Evolutionary conservation across 2,797 vertebrate species (phyloP), one percentile per base, ranked within the genome.

Genomic region (Amazonetta brasiliensis): DNA sequence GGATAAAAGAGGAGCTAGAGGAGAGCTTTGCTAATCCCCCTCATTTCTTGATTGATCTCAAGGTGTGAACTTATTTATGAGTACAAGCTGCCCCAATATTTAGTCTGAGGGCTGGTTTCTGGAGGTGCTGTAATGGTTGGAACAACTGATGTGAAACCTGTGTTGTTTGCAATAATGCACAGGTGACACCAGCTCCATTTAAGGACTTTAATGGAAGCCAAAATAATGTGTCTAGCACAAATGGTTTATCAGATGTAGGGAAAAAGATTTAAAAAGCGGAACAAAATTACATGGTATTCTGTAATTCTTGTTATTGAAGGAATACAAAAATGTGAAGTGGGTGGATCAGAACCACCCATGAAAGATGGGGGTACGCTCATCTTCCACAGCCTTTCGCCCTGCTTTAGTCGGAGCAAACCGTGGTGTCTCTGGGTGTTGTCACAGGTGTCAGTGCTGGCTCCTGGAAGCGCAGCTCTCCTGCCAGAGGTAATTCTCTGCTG

Each of bases 241-340:
- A 63, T 44, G 30, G 15, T 55, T 31, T 48, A 54, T 66, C 37
- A 10, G 7, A 23, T 28, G 25, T n/a, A 78, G 25, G 12, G 23
- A 79, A 86, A 91, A 92, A 46, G 33, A 39, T 77, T 66, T 64
- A 71, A 88, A 86, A 90, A 86, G 41, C 46, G 59, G 58, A 84
- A 64, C 9, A 73, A 76, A 90, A 76, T 71, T 31, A 39, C 44
- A 59, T 1, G 1, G 60, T 28, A 9, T 66, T 88, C 35, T 52
- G 17, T 31, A 59, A 20, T 84, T 83, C 8, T 63, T 76, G 28
- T 81, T 69, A 58, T 14, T 66, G 54, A 81, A 48, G 43, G 26
- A 74, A 25, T 85, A 58, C 17, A 48, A 83, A 74, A 80, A 56
- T 28, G 1, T 39, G 23, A 26, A 25, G 1, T 17, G 7, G 71